phyloP scores from a whole-genome alignment of 2,113 vertebrate species.

The Syngnathus floridae region DNA sequence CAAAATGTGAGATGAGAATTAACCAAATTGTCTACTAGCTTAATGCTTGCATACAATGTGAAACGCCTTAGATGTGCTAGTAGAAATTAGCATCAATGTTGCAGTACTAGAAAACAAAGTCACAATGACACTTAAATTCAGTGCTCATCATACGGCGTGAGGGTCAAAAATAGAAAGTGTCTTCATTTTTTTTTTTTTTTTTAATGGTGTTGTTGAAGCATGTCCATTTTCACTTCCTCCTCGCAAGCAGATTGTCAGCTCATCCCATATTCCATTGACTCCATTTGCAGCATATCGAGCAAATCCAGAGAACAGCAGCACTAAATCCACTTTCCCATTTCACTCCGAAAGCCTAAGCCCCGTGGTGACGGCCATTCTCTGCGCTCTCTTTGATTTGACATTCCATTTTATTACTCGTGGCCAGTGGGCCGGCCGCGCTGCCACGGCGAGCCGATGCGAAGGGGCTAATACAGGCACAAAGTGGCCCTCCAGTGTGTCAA shows the following conservation, averaged over 20 bases:
- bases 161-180: neutral
- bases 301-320: slow-evolving; percentile 31
- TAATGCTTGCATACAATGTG: too few relatives aligned
- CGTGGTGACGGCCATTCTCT: slow-evolving; percentile 50
- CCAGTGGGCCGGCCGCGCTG: slow-evolving; percentile 43
- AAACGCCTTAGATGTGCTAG: too few relatives aligned
- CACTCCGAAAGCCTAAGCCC: slow-evolving; percentile 42
- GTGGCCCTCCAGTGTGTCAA: slow-evolving; percentile 59
- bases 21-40: too few relatives aligned
- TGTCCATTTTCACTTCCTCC: neutral
- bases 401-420: slow-evolving; percentile 60
- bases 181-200: neutral
- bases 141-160: neutral
- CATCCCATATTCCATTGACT: slow-evolving; percentile 40
- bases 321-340: slow-evolving; percentile 59
- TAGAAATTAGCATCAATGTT: too few relatives aligned
- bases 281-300: slow-evolving; percentile 41
- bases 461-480: slow-evolving; percentile 52
- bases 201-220: neutral
- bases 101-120: too few relatives aligned
- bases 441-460: slow-evolving; percentile 43
- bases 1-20: too few relatives aligned
- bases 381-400: slow-evolving; percentile 65
- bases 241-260: slow-evolving; percentile 10
- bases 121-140: too few relatives aligned